A percentile compares a stretch with the other conserved stretches of the same genome.
phyloP scores from a whole-genome alignment of 1,140 invertebrate species.

The Cotesia vestalis region DNA sequence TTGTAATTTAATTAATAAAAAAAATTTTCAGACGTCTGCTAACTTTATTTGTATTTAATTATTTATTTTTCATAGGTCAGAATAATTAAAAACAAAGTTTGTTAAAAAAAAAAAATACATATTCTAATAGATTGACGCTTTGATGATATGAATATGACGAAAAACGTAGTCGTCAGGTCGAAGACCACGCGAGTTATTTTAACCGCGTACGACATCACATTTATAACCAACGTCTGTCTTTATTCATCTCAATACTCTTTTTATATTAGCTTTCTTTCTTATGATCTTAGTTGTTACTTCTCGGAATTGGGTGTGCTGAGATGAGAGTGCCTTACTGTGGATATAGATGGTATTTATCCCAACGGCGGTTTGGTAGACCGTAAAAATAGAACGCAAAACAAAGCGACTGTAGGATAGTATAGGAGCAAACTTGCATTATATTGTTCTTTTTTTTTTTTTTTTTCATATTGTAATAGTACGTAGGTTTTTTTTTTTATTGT shows the following conservation, averaged over 20 bases:
- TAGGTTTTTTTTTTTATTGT: too few species aligned
- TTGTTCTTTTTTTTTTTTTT: neutral
- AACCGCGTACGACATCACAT: conserved; percentile 19
- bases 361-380: conserved; percentile 24
- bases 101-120: too few species aligned
- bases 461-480: neutral
- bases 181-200: conserved; percentile 23
- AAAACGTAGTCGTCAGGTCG: conserved; percentile 28
- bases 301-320: conserved; percentile 14
- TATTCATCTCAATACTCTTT: conserved; percentile 20
- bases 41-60: too few species aligned
- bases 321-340: neutral
- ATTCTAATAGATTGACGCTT: too few species aligned
- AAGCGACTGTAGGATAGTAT: neutral
- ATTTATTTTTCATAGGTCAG: too few species aligned
- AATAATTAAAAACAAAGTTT: too few species aligned
- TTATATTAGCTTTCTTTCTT: neutral
- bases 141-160: neutral
- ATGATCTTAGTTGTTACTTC: conserved; percentile 5
- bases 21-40: neutral
- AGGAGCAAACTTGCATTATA: neutral
- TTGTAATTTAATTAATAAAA: too few species aligned
- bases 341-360: conserved; percentile 22
- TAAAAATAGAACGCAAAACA: conserved; percentile 32
- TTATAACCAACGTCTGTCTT: conserved; percentile 31